These are phyloP conservation scores for Gymnoscelis rufifasciata DNA, from an alignment of 2,888 invertebrate species.

Conservation along the genomic window DNA sequence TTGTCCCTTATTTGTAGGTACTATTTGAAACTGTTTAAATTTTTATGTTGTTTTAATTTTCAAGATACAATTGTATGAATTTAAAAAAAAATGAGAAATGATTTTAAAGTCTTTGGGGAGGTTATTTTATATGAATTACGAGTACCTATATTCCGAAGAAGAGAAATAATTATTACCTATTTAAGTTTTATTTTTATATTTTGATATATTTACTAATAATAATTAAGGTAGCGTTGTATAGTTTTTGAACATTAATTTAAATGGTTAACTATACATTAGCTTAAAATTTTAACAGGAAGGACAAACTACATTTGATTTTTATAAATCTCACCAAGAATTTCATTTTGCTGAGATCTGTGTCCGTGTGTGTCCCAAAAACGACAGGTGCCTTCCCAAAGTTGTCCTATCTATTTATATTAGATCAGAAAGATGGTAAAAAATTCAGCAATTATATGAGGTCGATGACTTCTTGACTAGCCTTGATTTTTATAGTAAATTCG, in stretches of 20 bases:
- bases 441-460: constrained; percentile 28
- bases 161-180: no score
- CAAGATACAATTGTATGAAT: no score
- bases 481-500: constrained; percentile 35
- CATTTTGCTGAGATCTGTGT: constrained; percentile 48
- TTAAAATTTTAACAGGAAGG: background rate
- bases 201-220: no score
- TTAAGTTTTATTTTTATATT: no score
- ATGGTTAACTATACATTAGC: no score
- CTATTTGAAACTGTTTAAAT: background rate
- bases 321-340: constrained; percentile 47
- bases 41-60: background rate
- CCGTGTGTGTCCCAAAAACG: constrained; percentile 37
- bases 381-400: constrained; percentile 36
- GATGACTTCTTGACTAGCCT: constrained; percentile 42
- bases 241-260: no score
- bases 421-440: constrained; percentile 35
- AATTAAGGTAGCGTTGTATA: no score
- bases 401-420: constrained; percentile 43
- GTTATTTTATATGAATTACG: no score
- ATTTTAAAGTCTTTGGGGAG: no score
- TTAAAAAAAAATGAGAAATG: no score
- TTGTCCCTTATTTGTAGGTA: background rate
- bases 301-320: background rate
- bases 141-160: no score